Base-by-base conservation (phyloP, 2,888 invertebrate species). In the Coremacera marginata region DNA sequence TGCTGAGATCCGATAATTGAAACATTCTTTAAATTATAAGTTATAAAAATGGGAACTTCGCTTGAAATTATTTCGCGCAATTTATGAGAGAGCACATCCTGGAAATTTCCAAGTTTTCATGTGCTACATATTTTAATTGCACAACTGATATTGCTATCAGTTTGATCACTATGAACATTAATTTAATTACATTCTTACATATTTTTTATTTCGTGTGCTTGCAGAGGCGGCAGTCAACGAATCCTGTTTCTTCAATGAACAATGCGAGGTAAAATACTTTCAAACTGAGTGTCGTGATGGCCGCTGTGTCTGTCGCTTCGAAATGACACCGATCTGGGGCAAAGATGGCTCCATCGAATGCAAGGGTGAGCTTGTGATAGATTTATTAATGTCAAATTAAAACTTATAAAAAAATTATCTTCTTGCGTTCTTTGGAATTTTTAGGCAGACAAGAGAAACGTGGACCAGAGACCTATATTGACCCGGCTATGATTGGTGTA, bases 401-500 rank as follows among this genome's bases (percentile, higher is more conserved):
- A 31, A 31, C 16, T 25, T 25, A 9, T 31, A 65, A 31, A 11
- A 25, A 31, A 5, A 4, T 14, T 5, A 16, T 8, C n/a, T 31
- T 34, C n/a, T 34, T 8, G 5, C 31, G 27, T 19, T 34, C 68
- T 14, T 22, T 68, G 8, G 19, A 34, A 25, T 65, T 75, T 78
- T 78, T 84, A 88, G 89, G 87, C 73, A 88, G 88, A 83, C 91
- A 93, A 83, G 93, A 93, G 84, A 92, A 93, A 80, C 90, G 92
- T 74, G 91, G 91, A 81, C 92, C 93, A 55, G 92, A 92, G 76
- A 92, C 91, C 80, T 94, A 95, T 84, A 89, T 96, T 81, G 96
- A 96, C 90, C 96, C 96, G 63, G 95, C 96, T 70, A 96, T 96
- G 96, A 96, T 96, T 88, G 94, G 95, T 74, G 94, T 96, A 73